Evolutionary conservation across 2,797 vertebrate species (phyloP).

Genomic region (Scolopax bukidnonensis): DNA sequence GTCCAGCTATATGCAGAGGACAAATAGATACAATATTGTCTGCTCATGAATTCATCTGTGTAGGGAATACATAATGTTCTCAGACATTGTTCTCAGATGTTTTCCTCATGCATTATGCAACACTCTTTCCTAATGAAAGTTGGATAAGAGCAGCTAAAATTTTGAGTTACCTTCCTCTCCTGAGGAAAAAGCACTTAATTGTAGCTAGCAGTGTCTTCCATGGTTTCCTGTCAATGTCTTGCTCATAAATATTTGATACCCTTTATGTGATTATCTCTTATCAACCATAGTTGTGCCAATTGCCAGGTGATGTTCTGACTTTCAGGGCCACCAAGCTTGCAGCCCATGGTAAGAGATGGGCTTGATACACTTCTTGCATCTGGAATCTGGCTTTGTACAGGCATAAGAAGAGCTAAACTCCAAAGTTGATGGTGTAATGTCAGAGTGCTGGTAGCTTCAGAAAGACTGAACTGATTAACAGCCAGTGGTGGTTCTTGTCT

Average conservation of each 20-base stretch:
- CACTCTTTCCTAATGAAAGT: constrained; percentile 12
- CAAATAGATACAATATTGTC: background rate
- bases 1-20: background rate
- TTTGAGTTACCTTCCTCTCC: constrained; percentile 27
- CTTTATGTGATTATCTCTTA: background rate
- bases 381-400: background rate
- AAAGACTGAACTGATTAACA: background rate
- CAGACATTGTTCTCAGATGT: background rate
- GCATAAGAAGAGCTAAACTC: background rate
- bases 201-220: background rate
- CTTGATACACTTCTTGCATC: background rate
- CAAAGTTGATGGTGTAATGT: background rate
- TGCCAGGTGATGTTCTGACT: background rate
- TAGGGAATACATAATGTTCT: constrained; percentile 29
- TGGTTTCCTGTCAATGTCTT: constrained; percentile 40
- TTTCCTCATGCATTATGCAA: constrained; percentile 67
- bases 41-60: background rate
- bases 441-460: background rate
- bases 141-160: constrained; percentile 32
- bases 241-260: constrained; percentile 17
- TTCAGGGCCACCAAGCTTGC: background rate
- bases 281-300: background rate
- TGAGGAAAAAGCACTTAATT: constrained; percentile 33
- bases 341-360: background rate
- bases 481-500: background rate